phyloP scores from a whole-genome alignment of 2,113 vertebrate species.

The Tylochromis polylepis region DNA sequence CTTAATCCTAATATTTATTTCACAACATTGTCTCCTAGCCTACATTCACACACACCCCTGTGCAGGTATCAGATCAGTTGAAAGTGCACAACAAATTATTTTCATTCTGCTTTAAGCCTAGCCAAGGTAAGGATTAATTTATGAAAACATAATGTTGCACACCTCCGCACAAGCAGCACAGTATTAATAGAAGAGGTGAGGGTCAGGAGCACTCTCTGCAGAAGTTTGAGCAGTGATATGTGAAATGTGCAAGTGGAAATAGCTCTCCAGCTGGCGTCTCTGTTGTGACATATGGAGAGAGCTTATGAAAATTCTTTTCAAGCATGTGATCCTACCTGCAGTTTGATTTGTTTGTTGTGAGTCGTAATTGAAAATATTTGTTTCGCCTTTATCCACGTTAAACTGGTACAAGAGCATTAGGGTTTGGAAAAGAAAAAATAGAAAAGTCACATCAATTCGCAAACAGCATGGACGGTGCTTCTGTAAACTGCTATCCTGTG shows the following conservation, averaged over 20 bases:
- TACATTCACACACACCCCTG: background rate
- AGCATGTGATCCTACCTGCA: background rate
- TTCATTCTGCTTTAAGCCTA: background rate
- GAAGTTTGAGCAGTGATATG: slow-evolving; percentile 9
- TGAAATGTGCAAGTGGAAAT: slow-evolving; percentile 11
- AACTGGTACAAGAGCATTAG: background rate
- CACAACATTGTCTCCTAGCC: background rate
- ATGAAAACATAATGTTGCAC: background rate
- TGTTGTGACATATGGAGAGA: slow-evolving; percentile 29
- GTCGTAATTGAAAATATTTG: background rate
- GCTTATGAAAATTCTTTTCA: background rate
- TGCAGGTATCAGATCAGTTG: background rate
- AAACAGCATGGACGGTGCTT: background rate
- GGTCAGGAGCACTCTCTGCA: background rate
- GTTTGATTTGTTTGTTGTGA: slow-evolving; percentile 1
- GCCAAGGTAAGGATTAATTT: background rate
- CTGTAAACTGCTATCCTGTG: background rate
- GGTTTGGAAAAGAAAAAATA: background rate
- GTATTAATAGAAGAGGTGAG: slow-evolving; percentile 20
- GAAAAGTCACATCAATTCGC: background rate
- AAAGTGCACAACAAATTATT: background rate
- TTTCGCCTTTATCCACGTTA: background rate
- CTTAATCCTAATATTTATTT: slow-evolving; percentile 6
- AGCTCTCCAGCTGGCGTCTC: slow-evolving; percentile 24
- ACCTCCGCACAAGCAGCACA: background rate